A percentile compares a stretch with the other conserved stretches of the same genome.
These are phyloP conservation scores for Chydorus sphaericus DNA, from an alignment of 2,888 invertebrate species.

Conservation along the genomic window DNA sequence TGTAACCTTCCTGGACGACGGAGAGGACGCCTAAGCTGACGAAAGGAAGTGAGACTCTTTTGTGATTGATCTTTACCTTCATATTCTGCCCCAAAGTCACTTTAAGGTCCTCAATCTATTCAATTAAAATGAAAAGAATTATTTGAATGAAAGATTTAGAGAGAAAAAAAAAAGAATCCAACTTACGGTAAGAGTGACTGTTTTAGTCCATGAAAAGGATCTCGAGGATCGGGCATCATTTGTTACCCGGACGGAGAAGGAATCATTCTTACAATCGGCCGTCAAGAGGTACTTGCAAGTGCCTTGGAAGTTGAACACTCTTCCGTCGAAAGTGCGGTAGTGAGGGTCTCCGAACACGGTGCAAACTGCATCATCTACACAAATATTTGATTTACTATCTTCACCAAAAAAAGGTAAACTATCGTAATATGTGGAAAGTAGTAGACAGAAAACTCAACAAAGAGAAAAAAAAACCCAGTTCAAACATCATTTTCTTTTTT, in stretches of 20 bases:
- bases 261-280: conserved; percentile 52
- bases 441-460: not conserved
- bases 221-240: conserved; percentile 68
- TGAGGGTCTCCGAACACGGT: conserved; percentile 92
- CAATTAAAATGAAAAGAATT: not conserved
- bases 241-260: conserved; percentile 74
- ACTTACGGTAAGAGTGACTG: conserved; percentile 56
- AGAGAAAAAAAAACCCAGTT: conserved; percentile 12
- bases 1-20: conserved; percentile 36
- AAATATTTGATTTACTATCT: conserved; percentile 15
- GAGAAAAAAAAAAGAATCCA: conserved; percentile 17
- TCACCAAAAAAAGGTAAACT: not conserved
- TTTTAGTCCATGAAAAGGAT: conserved; percentile 80
- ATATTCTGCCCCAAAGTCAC: conserved; percentile 74
- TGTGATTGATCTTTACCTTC: conserved; percentile 72
- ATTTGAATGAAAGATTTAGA: too few species aligned
- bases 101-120: conserved; percentile 35
- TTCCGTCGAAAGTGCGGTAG: conserved; percentile 87
- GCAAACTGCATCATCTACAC: conserved; percentile 66
- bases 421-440: not conserved
- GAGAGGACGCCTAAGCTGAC: conserved; percentile 27
- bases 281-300: conserved; percentile 80
- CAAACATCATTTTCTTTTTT: not conserved
- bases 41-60: conserved; percentile 54
- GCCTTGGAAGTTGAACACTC: conserved; percentile 84